phyloP scores from a whole-genome alignment of 2,888 invertebrate genomes.

The Acanthosepion lycidas region DNA sequence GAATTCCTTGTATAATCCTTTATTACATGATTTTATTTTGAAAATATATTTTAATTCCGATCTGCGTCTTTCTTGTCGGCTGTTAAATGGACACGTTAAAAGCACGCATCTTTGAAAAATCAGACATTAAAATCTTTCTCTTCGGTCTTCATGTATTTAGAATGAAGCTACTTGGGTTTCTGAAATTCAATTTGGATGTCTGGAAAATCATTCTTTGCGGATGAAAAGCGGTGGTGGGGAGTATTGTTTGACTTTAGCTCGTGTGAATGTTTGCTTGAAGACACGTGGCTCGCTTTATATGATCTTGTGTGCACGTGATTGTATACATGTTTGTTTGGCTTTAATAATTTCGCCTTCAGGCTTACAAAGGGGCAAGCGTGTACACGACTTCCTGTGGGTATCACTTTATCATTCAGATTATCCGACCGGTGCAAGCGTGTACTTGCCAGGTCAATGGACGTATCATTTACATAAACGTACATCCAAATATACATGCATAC shows the following conservation, averaged over 20 bases:
- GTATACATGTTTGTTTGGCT: neutral
- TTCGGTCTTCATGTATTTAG: no score
- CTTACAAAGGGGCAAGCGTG: conserved; percentile 3
- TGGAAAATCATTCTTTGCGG: neutral
- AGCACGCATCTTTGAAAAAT: no score
- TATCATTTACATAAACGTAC: neutral
- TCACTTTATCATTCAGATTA: neutral
- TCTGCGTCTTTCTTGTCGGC: no score
- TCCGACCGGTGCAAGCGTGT: neutral
- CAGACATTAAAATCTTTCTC: no score
- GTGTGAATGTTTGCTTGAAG: neutral
- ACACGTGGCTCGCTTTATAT: neutral
- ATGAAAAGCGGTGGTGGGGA: neutral
- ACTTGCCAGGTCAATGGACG: neutral
- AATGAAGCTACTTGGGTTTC: no score
- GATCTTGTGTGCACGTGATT: neutral
- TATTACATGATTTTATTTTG: no score
- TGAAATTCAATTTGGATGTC: no score
- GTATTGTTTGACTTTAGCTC: neutral
- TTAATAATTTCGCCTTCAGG: neutral
- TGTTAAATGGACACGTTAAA: no score
- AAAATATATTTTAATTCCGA: no score
- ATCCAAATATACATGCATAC: neutral
- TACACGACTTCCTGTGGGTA: neutral
- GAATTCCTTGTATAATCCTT: no score